A percentile compares a stretch with the other conserved stretches of the same genome.
Evolutionary conservation across 2,888 invertebrate species (phyloP).

Genomic region (Hoplodrina blanda): DNA sequence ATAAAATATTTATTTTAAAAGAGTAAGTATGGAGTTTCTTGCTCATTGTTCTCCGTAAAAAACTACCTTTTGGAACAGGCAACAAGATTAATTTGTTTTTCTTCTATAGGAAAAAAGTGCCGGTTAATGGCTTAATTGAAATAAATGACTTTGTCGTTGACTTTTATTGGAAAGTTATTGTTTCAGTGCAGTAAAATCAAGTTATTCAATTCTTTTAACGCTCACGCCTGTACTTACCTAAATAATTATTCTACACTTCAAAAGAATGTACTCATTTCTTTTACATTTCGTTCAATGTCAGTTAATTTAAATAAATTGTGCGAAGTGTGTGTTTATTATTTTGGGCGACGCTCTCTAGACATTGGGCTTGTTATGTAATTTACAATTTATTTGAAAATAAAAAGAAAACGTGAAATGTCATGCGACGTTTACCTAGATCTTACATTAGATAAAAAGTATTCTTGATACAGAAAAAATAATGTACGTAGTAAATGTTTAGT

Average conservation of each 20-base stretch:
- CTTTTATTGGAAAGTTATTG: background rate
- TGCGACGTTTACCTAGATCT: constrained; percentile 12
- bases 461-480: background rate
- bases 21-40: too few relatives aligned
- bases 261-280: constrained; percentile 24
- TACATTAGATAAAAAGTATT: background rate
- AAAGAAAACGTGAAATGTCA: constrained; percentile 2
- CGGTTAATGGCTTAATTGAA: too few relatives aligned
- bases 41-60: too few relatives aligned
- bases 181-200: background rate
- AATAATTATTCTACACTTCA: constrained; percentile 30
- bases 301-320: constrained; percentile 35
- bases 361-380: constrained; percentile 21
- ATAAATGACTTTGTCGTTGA: too few relatives aligned
- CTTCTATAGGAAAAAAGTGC: too few relatives aligned
- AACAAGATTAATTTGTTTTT: too few relatives aligned
- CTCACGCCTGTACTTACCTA: constrained; percentile 1
- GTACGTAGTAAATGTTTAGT: constrained; percentile 18
- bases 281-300: constrained; percentile 23
- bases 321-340: constrained; percentile 21
- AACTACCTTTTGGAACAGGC: too few relatives aligned
- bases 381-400: constrained; percentile 37
- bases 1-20: too few relatives aligned
- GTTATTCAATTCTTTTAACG: background rate
- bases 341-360: constrained; percentile 31